phyloP scores from a whole-genome alignment of 2,797 vertebrate genomes.

The Smutsia temminckii region DNA sequence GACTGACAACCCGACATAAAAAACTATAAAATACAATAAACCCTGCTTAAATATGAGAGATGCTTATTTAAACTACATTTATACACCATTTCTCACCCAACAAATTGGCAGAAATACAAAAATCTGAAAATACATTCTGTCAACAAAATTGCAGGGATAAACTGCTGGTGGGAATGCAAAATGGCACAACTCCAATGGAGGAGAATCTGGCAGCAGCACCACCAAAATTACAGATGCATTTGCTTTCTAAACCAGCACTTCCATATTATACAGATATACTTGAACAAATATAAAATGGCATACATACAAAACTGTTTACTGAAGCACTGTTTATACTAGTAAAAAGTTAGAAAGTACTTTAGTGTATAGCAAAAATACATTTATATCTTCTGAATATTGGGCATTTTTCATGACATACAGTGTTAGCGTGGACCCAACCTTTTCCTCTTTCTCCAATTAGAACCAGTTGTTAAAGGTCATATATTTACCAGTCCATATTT shows the following conservation, averaged over 20 bases:
- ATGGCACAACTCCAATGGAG: background rate
- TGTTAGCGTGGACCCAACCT: background rate
- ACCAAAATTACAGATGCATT: background rate
- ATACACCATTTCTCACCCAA: slow-evolving; percentile 20
- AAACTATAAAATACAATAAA: background rate
- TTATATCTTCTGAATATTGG: slow-evolving; percentile 20
- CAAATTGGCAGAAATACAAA: slow-evolving; percentile 31
- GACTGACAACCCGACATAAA: background rate
- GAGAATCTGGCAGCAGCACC: background rate
- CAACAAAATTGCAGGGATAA: background rate
- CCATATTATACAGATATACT: background rate
- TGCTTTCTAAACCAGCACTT: slow-evolving; percentile 10
- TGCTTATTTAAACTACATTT: slow-evolving; percentile 13
- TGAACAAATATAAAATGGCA: slow-evolving; percentile 37
- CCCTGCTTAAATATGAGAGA: background rate
- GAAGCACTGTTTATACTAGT: background rate
- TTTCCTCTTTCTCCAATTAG: slow-evolving; percentile 24
- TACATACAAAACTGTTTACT: background rate
- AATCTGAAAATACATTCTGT: slow-evolving; percentile 14
- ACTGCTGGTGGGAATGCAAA: background rate
- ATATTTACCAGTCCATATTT: slow-evolving; percentile 13
- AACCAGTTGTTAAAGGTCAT: slow-evolving; percentile 12
- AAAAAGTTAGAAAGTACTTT: background rate
- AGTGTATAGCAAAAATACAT: background rate
- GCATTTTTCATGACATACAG: slow-evolving; percentile 9